Evolutionary conservation across 2,797 vertebrate genomes (phyloP), one percentile per base, ranked within the genome.

Genomic region (Lepus townsendii): DNA sequence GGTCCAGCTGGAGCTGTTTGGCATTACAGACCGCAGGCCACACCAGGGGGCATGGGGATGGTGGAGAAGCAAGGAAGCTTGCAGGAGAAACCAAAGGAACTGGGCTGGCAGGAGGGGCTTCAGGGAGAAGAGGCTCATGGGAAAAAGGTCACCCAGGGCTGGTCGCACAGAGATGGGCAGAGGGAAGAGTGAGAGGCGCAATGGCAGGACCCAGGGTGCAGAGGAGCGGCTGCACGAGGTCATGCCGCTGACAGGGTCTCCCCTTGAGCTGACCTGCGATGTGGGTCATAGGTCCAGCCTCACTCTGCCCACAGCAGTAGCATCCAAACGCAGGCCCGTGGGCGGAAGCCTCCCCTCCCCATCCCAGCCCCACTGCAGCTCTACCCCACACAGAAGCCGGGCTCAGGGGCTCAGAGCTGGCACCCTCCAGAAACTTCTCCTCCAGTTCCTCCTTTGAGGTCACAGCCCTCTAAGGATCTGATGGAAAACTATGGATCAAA

Each of bases 211-310:
- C 13, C 13, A 2, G 14, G 32, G 26, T 62, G 62, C 32, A 3
- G 0, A 5, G 52, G 0, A 2, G 7, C 20, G 0, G 5, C 17
- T 63, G 20, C 32, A 72, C 6, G 27, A 60, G 26, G 26, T 14
- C n/a, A 3, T 7, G 24, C 13, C 32, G 27, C 54, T 27, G 38
- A 20, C 16, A 11, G 47, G 42, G 32, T 17, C 78, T 73, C 69
- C 13, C 69, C 63, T 14, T 63, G 50, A 35, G 30, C n/a, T 62
- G 6, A 65, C 8, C 24, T 24, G 8, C 63, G 35, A 24, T 22
- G n/a, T 27, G 72, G 16, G 14, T 54, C 13, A 0, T 62, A 84
- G 75, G 47, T 54, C 80, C 93, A 88, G 62, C 20, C 22, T 73
- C 88, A 24, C 35, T 60, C 54, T 19, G n/a, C n/a, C 63, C 42